These are phyloP conservation scores for Anguilla obscura DNA, from an alignment of 2,797 vertebrate genomes.

Conservation along the genomic window DNA sequence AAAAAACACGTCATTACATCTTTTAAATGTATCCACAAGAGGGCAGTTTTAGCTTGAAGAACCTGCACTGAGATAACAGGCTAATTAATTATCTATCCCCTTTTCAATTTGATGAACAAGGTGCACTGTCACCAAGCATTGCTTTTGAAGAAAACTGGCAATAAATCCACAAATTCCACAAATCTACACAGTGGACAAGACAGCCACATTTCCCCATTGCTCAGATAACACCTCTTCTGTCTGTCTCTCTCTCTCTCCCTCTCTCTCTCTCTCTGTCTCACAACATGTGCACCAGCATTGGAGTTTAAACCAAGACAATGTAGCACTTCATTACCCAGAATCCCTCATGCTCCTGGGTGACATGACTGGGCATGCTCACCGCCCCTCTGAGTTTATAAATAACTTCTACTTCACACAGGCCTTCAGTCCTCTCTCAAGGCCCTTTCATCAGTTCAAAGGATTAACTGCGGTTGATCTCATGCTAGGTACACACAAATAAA, in stretches of 20 bases:
- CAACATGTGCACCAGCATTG: background rate
- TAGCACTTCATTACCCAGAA: constrained; percentile 7
- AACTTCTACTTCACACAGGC: background rate
- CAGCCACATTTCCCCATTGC: background rate
- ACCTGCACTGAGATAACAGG: background rate
- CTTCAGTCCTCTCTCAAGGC: background rate
- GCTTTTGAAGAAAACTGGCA: background rate
- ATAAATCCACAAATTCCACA: background rate
- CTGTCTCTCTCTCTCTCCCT: background rate
- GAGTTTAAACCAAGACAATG: constrained; percentile 14
- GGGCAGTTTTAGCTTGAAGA: background rate
- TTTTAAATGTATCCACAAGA: background rate
- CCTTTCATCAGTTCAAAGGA: background rate
- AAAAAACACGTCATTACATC: background rate
- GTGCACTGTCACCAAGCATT: background rate
- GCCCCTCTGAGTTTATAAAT: background rate
- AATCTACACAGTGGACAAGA: background rate
- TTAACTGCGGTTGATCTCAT: constrained; percentile 19
- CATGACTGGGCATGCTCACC: background rate
- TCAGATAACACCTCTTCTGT: background rate
- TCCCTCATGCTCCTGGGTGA: background rate
- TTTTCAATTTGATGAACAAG: background rate
- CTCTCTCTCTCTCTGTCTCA: background rate
- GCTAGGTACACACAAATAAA: background rate
- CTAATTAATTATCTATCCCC: background rate